Evolutionary conservation across 2,888 invertebrate genomes (phyloP).

Genomic region (Stenotaenia linearis): DNA sequence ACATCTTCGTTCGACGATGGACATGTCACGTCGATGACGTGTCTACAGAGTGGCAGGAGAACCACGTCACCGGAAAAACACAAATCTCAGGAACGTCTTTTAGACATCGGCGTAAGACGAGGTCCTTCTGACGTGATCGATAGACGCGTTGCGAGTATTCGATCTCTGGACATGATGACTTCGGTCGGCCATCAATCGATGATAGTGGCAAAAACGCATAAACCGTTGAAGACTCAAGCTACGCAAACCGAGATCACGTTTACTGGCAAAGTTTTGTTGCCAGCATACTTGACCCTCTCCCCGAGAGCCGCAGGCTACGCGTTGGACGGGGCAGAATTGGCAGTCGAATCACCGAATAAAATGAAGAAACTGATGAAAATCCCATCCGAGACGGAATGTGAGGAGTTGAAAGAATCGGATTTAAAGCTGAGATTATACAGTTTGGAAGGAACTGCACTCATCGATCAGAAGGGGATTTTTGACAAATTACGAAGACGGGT

Average conservation of each 20-base stretch:
- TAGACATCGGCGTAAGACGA: slow-evolving; percentile 36
- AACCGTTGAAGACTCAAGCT: slow-evolving; percentile 81
- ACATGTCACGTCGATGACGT: slow-evolving; percentile 58
- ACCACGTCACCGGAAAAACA: slow-evolving; percentile 38
- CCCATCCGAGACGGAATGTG: slow-evolving; percentile 65
- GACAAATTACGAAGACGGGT: background rate
- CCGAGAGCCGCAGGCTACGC: slow-evolving; percentile 32
- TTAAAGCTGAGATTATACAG: slow-evolving; percentile 30
- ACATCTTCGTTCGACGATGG: slow-evolving; percentile 48
- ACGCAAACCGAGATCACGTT: slow-evolving; percentile 78
- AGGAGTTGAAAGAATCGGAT: background rate
- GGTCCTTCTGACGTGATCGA: slow-evolving; percentile 1
- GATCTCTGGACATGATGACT: slow-evolving; percentile 34
- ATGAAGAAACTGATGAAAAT: slow-evolving; percentile 74
- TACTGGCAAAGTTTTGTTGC: slow-evolving; percentile 64
- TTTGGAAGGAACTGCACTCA: slow-evolving; percentile 19
- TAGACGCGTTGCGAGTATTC: slow-evolving; percentile 2
- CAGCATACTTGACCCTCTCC: slow-evolving; percentile 50
- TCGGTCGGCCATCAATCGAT: slow-evolving; percentile 26
- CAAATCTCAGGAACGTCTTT: slow-evolving; percentile 38
- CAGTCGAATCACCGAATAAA: slow-evolving; percentile 3
- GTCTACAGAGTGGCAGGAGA: slow-evolving; percentile 38
- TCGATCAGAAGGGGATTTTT: slow-evolving; percentile 21
- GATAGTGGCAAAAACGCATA: slow-evolving; percentile 31
- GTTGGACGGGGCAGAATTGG: background rate